phyloP scores from a whole-genome alignment of 2,113 vertebrate genomes.

The Paradoxurus hermaphroditus region DNA sequence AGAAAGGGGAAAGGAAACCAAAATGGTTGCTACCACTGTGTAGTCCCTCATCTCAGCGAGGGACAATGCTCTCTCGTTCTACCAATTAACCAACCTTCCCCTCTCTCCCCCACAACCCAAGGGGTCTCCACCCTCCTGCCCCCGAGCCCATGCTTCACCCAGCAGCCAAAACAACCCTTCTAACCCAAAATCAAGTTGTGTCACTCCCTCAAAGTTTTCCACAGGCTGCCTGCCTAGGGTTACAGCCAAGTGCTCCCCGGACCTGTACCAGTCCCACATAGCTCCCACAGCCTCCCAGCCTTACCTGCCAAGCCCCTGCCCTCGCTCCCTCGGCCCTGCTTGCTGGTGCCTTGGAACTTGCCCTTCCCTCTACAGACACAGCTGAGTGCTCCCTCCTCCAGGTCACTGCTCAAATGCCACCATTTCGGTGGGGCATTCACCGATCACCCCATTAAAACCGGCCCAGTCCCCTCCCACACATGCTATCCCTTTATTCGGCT shows the following conservation, averaged over 20 bases:
- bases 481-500: background rate
- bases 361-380: background rate
- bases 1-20: background rate
- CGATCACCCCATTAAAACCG: background rate
- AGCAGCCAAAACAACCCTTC: background rate
- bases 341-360: background rate
- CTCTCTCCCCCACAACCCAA: background rate
- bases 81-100: no score
- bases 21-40: fast-evolving
- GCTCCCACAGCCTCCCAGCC: background rate
- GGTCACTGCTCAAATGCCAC: background rate
- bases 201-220: background rate
- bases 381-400: background rate
- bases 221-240: background rate
- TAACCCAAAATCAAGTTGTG: background rate
- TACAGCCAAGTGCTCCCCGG: background rate
- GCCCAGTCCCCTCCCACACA: background rate
- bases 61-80: background rate
- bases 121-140: background rate
- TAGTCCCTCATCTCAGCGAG: background rate
- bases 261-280: fast-evolving
- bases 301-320: background rate
- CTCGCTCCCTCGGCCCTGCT: background rate
- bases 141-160: background rate
- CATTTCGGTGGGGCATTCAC: background rate